Conservation (phyloP, 2,797 vertebrate species). For the Gallinago solitaria region DNA sequence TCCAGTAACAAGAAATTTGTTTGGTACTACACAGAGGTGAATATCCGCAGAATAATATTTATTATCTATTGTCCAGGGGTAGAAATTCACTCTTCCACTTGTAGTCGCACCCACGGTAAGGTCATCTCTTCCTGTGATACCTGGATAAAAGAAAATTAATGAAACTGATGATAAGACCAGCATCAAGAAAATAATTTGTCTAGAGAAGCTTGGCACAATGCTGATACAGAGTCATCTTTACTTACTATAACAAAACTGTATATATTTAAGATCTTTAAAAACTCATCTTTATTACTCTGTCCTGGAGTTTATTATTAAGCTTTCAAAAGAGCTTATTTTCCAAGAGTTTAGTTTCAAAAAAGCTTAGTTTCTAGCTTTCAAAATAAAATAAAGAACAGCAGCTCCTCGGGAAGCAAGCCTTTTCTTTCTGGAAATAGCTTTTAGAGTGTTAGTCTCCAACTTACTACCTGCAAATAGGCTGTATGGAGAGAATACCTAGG, state of each 20-base stretch:
- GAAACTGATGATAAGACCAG: background rate
- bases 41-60: constrained; percentile 96
- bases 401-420: background rate
- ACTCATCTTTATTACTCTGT: background rate
- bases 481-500: background rate
- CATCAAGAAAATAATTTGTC: background rate
- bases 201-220: background rate
- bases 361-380: background rate
- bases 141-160: constrained; percentile 69
- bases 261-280: background rate
- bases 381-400: background rate
- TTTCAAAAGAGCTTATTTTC: background rate
- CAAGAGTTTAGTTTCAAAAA: background rate
- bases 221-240: background rate
- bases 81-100: constrained; percentile 84
- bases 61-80: constrained; percentile 98
- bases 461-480: background rate
- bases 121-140: constrained; percentile 85
- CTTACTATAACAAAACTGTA: background rate
- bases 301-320: background rate
- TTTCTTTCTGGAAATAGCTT: background rate
- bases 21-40: constrained; percentile 89
- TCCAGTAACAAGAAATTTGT: constrained; percentile 81
- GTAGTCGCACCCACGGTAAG: constrained; percentile 73
- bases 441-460: background rate